Evolutionary conservation across 2,888 invertebrate genomes (phyloP), one percentile per base, ranked within the genome.

Genomic region (Theretra japonica): DNA sequence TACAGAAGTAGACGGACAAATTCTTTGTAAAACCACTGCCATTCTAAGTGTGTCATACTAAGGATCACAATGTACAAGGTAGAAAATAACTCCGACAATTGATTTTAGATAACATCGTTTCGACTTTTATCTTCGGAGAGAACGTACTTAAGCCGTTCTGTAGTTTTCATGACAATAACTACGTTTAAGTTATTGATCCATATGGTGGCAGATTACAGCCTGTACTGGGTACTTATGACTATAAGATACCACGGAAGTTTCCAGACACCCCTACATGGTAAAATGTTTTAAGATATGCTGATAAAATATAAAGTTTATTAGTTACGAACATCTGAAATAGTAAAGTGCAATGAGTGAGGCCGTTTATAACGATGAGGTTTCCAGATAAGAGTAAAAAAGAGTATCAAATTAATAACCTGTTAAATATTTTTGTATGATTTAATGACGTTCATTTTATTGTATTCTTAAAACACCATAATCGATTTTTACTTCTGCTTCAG

Each of bases 171-270:
- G 85, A 80, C 95, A 0, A 91, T 96, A 21, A 95, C 97, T 0
- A 95, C 96, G 0, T 90, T 97, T 73, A 97, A 98, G 84, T 91
- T 98, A 19, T 88, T 95, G 33, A 96, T 96, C 65, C 97, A 97
- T 81, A 96, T 98, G 84, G 88, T 96, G 25, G 95, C 96, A 2
- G 98, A 98, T 88, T 97, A 97, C 85, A 95, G 96, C 28, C 89
- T 98, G 0, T 98, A 95, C 85, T 97, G 97, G 97, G 93, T 98
- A n/a, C 87, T 98, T 70, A 90, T 86, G 77, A 93, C 89, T 0
- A 91, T 94, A 73, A 83, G 88, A 0, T 79, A 88, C 62, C 90
- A 93, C 76, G 93, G 91, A 15, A 80, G 85, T 58, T 78, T 82
- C 25, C 91, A 93, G 65, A 77, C 88, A 0, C 72, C 83, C 30